A percentile compares a stretch with the other conserved stretches of the same genome.
Evolutionary conservation across 1,140 invertebrate genomes (phyloP).

Genomic region (Parasteatoda tepidariorum): DNA sequence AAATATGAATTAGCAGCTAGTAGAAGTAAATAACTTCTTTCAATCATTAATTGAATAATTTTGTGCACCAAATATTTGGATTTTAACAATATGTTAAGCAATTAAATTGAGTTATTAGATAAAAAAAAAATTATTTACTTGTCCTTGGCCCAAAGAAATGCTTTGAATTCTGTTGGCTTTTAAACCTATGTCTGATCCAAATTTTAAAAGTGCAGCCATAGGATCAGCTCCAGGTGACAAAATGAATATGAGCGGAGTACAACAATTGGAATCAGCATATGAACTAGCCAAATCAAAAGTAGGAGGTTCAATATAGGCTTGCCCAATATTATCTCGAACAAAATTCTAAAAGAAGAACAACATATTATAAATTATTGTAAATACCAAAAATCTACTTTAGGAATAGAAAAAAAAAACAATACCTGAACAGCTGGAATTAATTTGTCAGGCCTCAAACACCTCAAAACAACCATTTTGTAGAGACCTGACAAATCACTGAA

Average conservation of each 20-base stretch:
- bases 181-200: constrained; percentile 71
- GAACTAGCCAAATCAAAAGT: constrained; percentile 71
- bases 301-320: constrained; percentile 71
- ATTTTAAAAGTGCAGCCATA: constrained; percentile 70
- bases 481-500: constrained; percentile 67
- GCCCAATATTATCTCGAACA: constrained; percentile 70
- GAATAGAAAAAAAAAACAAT: no score
- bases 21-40: no score
- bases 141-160: constrained; percentile 72
- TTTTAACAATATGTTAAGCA: neutral
- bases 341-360: constrained; percentile 65
- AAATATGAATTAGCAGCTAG: no score
- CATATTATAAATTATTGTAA: neutral
- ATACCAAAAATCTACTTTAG: no score
- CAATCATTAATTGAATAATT: no score
- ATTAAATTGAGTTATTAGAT: no score
- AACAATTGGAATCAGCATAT: constrained; percentile 70
- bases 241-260: constrained; percentile 70
- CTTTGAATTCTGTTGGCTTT: constrained; percentile 70
- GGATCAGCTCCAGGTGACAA: constrained; percentile 72
- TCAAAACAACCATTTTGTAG: constrained; percentile 69
- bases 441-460: constrained; percentile 73
- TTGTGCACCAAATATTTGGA: no score
- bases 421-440: constrained; percentile 70
- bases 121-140: constrained; percentile 64